These are phyloP conservation scores for Megalops cyprinoides DNA, from an alignment of 2,797 vertebrate genomes.

Conservation along the genomic window DNA sequence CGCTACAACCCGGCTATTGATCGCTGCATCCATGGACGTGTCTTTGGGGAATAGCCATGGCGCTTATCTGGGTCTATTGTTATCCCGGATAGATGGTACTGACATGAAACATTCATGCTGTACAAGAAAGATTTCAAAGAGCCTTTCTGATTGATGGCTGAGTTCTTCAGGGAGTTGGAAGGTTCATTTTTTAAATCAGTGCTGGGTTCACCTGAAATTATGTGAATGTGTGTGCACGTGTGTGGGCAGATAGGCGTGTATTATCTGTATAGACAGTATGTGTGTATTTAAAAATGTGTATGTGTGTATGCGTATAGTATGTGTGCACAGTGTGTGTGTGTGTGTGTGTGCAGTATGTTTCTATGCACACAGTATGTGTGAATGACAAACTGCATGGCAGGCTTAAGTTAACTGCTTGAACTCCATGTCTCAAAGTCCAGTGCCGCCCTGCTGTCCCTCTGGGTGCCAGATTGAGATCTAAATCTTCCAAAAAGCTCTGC, in stretches of 20 bases:
- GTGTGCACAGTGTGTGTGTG: too few species aligned
- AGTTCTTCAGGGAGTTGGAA: neutral
- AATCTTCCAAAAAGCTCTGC: neutral
- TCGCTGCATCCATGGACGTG: neutral
- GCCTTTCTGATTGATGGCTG: conserved; percentile 1
- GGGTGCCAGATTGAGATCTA: neutral
- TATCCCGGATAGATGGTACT: conserved; percentile 7
- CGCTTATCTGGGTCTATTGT: conserved; percentile 10
- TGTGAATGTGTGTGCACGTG: neutral
- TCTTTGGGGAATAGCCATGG: neutral
- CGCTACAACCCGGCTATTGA: neutral
- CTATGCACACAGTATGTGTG: neutral
- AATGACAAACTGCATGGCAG: neutral
- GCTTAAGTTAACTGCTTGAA: neutral
- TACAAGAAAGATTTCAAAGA: conserved; percentile 9
- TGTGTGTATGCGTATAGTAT: neutral
- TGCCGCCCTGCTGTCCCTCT: neutral
- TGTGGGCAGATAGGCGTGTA: neutral
- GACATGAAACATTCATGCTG: conserved; percentile 17
- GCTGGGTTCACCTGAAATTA: neutral
- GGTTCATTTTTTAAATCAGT: neutral
- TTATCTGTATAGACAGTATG: neutral
- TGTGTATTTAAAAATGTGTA: neutral
- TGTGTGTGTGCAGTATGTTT: neutral
- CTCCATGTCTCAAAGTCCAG: neutral